Evolutionary conservation across 2,113 vertebrate genomes (phyloP).

Genomic region (Coregonus clupeaformis): DNA sequence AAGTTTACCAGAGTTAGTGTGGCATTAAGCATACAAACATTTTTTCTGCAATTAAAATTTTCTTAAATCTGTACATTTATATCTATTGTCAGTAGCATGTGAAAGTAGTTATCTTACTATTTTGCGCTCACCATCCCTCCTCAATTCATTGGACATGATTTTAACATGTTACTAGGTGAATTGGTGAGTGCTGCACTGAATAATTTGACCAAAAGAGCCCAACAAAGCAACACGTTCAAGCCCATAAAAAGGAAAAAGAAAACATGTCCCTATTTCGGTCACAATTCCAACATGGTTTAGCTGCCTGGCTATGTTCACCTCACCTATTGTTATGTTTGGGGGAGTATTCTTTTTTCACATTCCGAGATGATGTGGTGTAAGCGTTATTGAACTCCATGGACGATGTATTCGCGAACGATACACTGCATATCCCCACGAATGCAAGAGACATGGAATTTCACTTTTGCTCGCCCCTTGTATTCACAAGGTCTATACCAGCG

Average conservation of each 20-base stretch:
- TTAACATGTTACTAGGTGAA: slow-evolving; percentile 19
- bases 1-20: slow-evolving; percentile 35
- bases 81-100: slow-evolving; percentile 26
- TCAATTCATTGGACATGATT: slow-evolving; percentile 27
- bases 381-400: slow-evolving; percentile 55
- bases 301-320: slow-evolving; percentile 38
- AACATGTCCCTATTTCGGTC: slow-evolving; percentile 56
- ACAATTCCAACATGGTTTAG: slow-evolving; percentile 14
- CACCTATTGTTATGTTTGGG: slow-evolving; percentile 23
- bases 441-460: slow-evolving; percentile 67
- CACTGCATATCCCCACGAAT: slow-evolving; percentile 66
- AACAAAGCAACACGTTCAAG: not conserved
- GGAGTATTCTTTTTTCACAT: slow-evolving; percentile 28
- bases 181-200: slow-evolving; percentile 37
- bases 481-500: slow-evolving; percentile 67
- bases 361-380: slow-evolving; percentile 35
- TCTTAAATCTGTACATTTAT: slow-evolving; percentile 1
- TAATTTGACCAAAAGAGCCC: slow-evolving; percentile 27
- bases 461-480: slow-evolving; percentile 61
- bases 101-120: slow-evolving; percentile 22
- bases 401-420: slow-evolving; percentile 64
- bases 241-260: slow-evolving; percentile 46
- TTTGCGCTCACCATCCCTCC: slow-evolving; percentile 49
- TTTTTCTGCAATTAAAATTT: slow-evolving; percentile 22
- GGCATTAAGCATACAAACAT: slow-evolving; percentile 7